Evolutionary conservation across 2,113 vertebrate genomes (phyloP).

Genomic region (Halcyon senegalensis): DNA sequence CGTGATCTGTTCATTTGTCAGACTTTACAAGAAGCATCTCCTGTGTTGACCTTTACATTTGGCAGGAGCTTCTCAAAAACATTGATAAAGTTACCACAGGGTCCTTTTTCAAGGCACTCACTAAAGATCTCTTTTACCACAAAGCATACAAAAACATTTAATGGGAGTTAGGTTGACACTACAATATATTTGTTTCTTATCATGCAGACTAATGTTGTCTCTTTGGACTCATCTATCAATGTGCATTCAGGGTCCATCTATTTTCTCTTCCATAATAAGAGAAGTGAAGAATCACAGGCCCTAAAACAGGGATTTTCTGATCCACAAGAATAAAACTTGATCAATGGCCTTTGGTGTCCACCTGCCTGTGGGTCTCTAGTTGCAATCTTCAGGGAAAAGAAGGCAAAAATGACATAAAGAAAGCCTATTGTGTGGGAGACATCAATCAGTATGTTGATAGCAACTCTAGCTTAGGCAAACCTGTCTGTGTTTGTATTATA

Average conservation of each 20-base stretch:
- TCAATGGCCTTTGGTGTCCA: background rate
- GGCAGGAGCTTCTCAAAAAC: background rate
- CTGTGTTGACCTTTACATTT: background rate
- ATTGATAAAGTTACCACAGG: background rate
- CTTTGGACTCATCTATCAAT: background rate
- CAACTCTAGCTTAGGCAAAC: background rate
- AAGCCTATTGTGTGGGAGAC: background rate
- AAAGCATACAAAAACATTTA: background rate
- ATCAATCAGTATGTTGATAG: background rate
- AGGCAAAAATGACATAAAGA: background rate
- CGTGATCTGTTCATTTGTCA: background rate
- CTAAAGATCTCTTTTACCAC: background rate
- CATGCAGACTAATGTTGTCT: background rate
- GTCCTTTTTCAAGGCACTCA: background rate
- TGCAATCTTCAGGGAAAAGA: background rate
- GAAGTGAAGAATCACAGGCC: background rate
- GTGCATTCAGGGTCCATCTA: background rate
- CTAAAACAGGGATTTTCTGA: background rate
- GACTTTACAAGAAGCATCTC: background rate
- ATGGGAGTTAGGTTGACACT: background rate
- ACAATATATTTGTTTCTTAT: background rate
- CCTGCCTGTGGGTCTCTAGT: background rate
- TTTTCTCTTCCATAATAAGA: background rate
- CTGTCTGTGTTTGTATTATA: background rate
- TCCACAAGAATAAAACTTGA: background rate